These are phyloP conservation scores for Clarias pachynema DNA, from an alignment of 2,797 vertebrate genomes.

Conservation along the genomic window DNA sequence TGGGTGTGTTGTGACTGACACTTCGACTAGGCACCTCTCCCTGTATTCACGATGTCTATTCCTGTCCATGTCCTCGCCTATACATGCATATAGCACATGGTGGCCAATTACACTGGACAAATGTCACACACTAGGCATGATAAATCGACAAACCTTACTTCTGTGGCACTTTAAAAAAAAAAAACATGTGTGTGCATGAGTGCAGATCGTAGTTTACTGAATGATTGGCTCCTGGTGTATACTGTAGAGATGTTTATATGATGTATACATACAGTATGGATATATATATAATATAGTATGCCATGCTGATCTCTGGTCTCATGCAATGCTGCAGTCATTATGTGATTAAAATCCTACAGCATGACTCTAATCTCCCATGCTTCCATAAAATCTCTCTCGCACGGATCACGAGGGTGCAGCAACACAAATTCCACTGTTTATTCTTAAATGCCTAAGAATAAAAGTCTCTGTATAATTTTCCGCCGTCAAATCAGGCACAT, in stretches of 20 bases:
- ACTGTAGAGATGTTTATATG: conserved; percentile 49
- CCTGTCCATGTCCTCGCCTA: neutral
- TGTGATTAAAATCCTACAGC: conserved; percentile 73
- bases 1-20: conserved; percentile 14
- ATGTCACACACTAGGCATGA: neutral
- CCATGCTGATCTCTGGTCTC: conserved; percentile 68
- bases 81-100: conserved; percentile 4
- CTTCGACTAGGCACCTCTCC: neutral
- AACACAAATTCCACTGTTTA: conserved; percentile 18
- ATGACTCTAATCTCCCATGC: conserved; percentile 48
- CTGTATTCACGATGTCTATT: neutral
- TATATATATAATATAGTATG: too few relatives aligned
- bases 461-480: neutral
- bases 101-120: conserved; percentile 9
- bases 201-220: conserved; percentile 3
- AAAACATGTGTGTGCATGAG: neutral
- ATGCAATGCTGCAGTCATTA: conserved; percentile 74
- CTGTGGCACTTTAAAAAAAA: neutral
- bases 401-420: conserved; percentile 11
- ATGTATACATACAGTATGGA: too few relatives aligned
- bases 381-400: conserved; percentile 29
- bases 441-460: conserved; percentile 8
- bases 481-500: neutral
- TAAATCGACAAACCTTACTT: neutral
- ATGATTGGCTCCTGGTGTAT: conserved; percentile 54